Base-by-base conservation (phyloP, 2,113 vertebrate species). In the rat (Rattus norvegicus) region DNA sequence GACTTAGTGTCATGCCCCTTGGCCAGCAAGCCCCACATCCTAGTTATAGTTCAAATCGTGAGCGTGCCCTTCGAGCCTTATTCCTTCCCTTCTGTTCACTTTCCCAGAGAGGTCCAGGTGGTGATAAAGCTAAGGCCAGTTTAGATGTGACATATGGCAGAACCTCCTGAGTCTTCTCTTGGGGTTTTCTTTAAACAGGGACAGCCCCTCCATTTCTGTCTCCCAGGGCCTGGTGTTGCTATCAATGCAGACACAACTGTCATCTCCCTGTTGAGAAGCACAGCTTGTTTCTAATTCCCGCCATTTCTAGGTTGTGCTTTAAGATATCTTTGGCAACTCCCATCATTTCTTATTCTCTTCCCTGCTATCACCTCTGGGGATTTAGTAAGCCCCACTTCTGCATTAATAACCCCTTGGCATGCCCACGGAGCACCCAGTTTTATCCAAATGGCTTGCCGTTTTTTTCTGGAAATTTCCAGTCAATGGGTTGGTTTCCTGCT, bases 311-410 rank as follows among this genome's bases (percentile, higher is more conserved):
- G 19, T 83, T 63, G 54, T 88, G 14, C 84, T 88, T 33, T 10
- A 47, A 84, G 30, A 36, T 30, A 19, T 70, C 79, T 91, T 79
- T 69, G n/a, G 12, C 56, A 54, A 17, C n/a, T 16, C 6, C 9
- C 39, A 52, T 30, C 52, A 63, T 70, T 95, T 86, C 80, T 95
- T 73, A 56, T 83, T 92, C 33, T 81, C 39, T 91, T 63, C 79
- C 17, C 22, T 83, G 63, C 36, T 63, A 0, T 77, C 26, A 9
- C 84, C 91, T 88, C 9, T 26, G 43, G 54, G 52, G 63, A 86
- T 49, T 65, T 49, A 73, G 73, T 30, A 75, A 76, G 26, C 30
- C 16, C 36, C 10, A 81, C 26, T 70, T 81, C 43, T 92, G 65
- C 87, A 36, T 85, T 79, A 67, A 39, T 63, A 77, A 94, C 26